These are phyloP conservation scores for Magallana ariakensis DNA, from an alignment of 1,140 invertebrate genomes.

Conservation along the genomic window DNA sequence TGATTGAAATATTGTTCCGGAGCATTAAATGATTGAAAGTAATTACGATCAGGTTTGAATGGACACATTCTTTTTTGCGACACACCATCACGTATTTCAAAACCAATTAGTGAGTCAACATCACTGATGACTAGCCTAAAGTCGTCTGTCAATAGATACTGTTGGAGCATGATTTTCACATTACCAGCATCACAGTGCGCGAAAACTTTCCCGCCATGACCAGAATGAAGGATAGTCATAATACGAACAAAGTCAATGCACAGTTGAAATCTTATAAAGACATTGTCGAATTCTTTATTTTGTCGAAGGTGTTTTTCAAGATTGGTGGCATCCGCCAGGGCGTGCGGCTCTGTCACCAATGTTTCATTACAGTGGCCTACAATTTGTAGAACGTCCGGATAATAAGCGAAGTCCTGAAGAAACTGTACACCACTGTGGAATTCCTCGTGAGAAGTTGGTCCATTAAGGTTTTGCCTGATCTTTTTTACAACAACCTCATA, in stretches of 20 bases:
- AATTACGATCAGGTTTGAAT: background rate
- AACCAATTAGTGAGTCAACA: background rate
- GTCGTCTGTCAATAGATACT: background rate
- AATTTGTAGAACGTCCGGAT: background rate
- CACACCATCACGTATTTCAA: background rate
- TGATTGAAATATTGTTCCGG: background rate
- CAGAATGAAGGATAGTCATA: background rate
- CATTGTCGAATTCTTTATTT: background rate
- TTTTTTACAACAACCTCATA: background rate
- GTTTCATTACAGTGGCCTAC: background rate
- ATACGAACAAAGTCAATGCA: background rate
- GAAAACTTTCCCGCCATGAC: conserved; percentile 2
- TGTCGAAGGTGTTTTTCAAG: background rate
- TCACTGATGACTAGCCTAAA: background rate
- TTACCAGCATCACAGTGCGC: background rate
- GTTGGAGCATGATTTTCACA: background rate
- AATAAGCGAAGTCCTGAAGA: background rate
- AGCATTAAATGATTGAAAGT: background rate
- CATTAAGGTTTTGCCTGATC: background rate
- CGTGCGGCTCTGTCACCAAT: background rate
- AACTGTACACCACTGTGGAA: background rate
- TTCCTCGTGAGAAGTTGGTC: background rate
- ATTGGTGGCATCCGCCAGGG: background rate
- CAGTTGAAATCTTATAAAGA: background rate
- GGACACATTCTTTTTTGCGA: background rate